Base-by-base conservation (phyloP, 2,797 vertebrate species). In the Trachops cirrhosus region DNA sequence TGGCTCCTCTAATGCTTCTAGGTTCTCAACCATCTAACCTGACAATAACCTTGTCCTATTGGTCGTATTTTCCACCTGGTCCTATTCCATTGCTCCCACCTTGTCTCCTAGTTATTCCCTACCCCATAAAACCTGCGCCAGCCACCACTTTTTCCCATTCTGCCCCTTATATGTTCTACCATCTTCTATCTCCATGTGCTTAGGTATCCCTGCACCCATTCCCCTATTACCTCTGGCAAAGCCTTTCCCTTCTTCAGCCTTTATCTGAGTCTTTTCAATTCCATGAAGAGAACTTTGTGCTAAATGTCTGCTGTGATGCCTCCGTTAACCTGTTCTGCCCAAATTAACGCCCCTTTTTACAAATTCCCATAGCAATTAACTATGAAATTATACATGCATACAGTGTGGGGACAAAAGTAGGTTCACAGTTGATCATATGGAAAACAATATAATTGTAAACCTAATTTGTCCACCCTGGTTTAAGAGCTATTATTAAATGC, bases 161-260 rank as follows among this genome's bases (percentile, higher is more conserved):
- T 86, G 5, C 29, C 1, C 15, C 39, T 57, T 46, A 26, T 67
- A 44, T 39, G 9, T 71, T 24, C 46, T 70, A 9, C 18, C 32
- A 24, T 12, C 29, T 85, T 84, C 29, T 22, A 26, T 67, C 50
- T 73, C 15, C n/a, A 44, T 8, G 16, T 59, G 29, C 19, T 52
- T 50, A 2, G 21, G 4, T 9, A 39, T n/a, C 11, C 9, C 19
- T 3, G 10, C 1, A 32, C 8, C 18, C 34, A 21, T 22, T 19
- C 12, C 39, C 19, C 7, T 6, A 22, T 18, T 41, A 44, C 3
- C 21, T 75, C 54, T 48, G 19, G 5, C 22, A 54, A 57, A 11
- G 6, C 3, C 48, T 64, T 85, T 7, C 34, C 48, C 29, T 39
- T 29, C 19, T 2, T 64, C 3, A 57, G 10, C 5, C 21, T 80